Conservation (phyloP, 2,888 invertebrate genomes). For the Auanema sp. region DNA sequence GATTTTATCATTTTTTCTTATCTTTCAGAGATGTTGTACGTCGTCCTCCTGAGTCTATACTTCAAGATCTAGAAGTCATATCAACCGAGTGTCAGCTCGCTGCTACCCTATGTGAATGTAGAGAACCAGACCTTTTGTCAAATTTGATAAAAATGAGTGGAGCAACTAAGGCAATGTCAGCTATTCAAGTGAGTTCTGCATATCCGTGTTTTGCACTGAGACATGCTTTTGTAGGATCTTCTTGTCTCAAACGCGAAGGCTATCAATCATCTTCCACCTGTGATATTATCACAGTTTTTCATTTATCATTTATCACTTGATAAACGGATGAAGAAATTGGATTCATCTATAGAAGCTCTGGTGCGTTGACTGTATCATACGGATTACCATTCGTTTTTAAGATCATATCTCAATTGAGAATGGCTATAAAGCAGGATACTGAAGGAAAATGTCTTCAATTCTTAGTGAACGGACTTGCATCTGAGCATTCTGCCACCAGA, state of each 20-base stretch:
- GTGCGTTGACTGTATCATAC: conserved; percentile 1
- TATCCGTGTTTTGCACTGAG: background rate
- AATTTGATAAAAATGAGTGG: conserved; percentile 11
- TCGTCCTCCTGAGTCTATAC: conserved; percentile 12
- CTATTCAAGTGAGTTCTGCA: conserved; percentile 10
- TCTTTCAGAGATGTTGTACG: conserved; percentile 8
- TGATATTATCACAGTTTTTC: conserved; percentile 12
- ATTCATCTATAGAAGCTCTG: conserved; percentile 1
- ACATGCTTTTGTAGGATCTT: conserved; percentile 10
- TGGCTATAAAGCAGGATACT: too few relatives aligned
- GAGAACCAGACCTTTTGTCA: conserved; percentile 13
- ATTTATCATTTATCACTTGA: conserved; percentile 15
- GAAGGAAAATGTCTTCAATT: too few relatives aligned
- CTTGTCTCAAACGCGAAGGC: conserved; percentile 9
- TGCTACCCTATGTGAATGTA: conserved; percentile 9
- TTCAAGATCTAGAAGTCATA: conserved; percentile 1
- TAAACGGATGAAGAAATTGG: background rate
- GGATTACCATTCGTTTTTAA: background rate
- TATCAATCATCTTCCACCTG: conserved; percentile 8
- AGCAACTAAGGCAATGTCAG: conserved; percentile 19
- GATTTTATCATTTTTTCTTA: too few relatives aligned
- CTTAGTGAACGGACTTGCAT: too few relatives aligned
- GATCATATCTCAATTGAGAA: too few relatives aligned
- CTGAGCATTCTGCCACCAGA: too few relatives aligned
- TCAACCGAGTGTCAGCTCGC: conserved; percentile 16